Evolutionary conservation across 2,113 vertebrate genomes (phyloP).

Genomic region (Spea multiplicata): DNA sequence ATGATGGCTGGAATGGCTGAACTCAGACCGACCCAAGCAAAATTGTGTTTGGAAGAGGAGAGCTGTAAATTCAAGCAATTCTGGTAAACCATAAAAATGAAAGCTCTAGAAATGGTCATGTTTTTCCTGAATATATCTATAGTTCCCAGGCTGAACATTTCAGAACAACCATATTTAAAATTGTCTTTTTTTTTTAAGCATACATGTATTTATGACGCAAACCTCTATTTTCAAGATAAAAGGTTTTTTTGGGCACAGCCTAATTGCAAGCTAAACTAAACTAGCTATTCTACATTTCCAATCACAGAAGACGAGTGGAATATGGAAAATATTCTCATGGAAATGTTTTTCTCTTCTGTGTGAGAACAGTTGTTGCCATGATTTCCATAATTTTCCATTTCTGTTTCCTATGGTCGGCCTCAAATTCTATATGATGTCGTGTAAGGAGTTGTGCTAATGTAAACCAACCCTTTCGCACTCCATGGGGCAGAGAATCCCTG

Average conservation of each 20-base stretch:
- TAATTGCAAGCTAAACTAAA: background rate
- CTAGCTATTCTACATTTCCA: background rate
- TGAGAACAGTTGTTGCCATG: conserved; percentile 24
- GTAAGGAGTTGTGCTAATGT: background rate
- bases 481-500: too few species aligned
- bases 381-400: conserved; percentile 38
- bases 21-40: too few species aligned
- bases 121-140: background rate
- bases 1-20: too few species aligned
- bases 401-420: background rate
- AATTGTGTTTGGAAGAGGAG: too few species aligned
- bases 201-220: background rate
- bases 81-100: too few species aligned
- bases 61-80: too few species aligned
- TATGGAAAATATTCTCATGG: conserved; percentile 36
- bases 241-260: background rate
- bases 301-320: conserved; percentile 22
- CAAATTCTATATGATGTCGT: background rate
- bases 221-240: background rate
- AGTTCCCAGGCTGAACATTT: background rate
- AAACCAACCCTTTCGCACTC: background rate
- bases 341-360: conserved; percentile 31
- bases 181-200: background rate
- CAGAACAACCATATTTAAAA: background rate
- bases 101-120: background rate